These are phyloP conservation scores for Cygnus buccinator DNA, from an alignment of 2,113 vertebrate species.

Conservation along the genomic window DNA sequence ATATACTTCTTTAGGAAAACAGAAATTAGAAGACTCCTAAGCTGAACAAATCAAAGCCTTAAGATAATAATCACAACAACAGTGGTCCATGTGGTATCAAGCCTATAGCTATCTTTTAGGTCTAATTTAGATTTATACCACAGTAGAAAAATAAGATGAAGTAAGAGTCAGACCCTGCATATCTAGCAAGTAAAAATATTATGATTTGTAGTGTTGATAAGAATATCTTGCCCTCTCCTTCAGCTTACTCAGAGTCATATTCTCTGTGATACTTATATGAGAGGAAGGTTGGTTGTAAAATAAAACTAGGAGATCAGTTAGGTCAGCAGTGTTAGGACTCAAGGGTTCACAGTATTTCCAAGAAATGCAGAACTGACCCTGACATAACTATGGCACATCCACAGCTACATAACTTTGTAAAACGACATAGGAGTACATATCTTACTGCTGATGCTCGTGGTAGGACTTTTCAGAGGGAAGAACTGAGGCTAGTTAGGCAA, in stretches of 20 bases:
- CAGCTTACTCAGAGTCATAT: not conserved
- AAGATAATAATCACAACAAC: not conserved
- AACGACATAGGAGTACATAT: rapidly evolving
- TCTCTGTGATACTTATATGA: not conserved
- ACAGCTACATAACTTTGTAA: not conserved
- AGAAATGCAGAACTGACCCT: not conserved
- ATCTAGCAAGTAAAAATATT: not conserved
- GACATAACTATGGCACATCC: not conserved
- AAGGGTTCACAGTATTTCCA: not conserved
- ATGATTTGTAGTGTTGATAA: not conserved
- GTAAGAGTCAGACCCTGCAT: not conserved
- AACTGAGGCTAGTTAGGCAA: not conserved
- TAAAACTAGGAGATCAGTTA: not conserved
- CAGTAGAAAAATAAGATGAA: not conserved
- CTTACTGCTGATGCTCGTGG: not conserved
- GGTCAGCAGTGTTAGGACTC: not conserved
- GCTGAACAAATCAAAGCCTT: not conserved
- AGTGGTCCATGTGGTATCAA: not conserved
- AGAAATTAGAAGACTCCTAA: not conserved
- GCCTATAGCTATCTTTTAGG: not conserved
- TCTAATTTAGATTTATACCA: not conserved
- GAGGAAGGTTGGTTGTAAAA: not conserved
- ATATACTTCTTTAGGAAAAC: not conserved
- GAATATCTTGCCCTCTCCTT: not conserved
- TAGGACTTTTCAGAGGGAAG: not conserved